Percentiles rank a stretch among this genome's conserved stretches.
phyloP scores from a whole-genome alignment of 1,140 invertebrate species.

The Bombus turneri region DNA sequence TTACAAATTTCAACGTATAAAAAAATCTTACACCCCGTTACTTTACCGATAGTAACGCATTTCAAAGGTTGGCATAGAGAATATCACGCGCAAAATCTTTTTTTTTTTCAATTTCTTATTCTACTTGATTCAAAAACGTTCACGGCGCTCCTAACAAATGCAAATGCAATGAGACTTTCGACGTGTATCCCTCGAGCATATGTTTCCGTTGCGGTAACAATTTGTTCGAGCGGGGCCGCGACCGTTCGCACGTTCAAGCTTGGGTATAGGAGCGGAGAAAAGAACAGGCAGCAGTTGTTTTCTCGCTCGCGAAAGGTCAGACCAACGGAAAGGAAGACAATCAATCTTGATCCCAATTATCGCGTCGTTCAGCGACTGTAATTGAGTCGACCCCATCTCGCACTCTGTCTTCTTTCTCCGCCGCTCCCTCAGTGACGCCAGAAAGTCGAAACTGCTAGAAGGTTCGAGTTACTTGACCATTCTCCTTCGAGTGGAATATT shows the following conservation, averaged over 20 bases:
- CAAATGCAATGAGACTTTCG: no score
- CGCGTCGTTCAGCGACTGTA: conserved; percentile 77
- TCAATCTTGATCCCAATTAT: conserved; percentile 80
- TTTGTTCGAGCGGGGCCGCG: not conserved
- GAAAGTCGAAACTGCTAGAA: conserved; percentile 70
- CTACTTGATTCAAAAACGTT: no score
- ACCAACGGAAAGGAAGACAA: conserved; percentile 66
- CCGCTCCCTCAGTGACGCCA: conserved; percentile 53
- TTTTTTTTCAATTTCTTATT: no score
- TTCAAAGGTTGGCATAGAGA: no score
- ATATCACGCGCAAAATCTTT: no score
- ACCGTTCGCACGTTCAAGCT: not conserved
- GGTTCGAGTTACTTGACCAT: conserved; percentile 53
- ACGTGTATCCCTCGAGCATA: no score
- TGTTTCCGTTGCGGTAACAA: not conserved
- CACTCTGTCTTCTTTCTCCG: conserved; percentile 27
- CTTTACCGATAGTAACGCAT: no score
- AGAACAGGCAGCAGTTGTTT: conserved; percentile 34
- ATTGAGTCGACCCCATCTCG: conserved; percentile 73
- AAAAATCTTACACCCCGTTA: no score
- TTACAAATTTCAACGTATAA: no score
- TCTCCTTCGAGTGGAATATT: conserved; percentile 40
- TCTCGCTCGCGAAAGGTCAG: conserved; percentile 57
- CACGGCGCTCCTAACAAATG: no score
- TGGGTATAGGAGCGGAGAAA: not conserved